These are phyloP conservation scores for Lasiommata megera DNA, from an alignment of 2,888 invertebrate species.

Conservation along the genomic window DNA sequence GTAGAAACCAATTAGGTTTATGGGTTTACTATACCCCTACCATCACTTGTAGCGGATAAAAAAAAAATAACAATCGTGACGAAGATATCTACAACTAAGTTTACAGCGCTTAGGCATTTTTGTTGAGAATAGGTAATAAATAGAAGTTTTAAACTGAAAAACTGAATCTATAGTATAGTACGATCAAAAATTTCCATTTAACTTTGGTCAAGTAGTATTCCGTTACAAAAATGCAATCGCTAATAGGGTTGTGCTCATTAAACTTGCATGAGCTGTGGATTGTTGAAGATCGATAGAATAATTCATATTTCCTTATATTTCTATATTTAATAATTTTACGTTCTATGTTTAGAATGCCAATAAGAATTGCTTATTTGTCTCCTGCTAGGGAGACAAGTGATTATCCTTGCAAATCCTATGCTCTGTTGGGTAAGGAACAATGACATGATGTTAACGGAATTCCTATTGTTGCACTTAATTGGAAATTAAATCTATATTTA, in stretches of 20 bases:
- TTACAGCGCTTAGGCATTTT: too few relatives aligned
- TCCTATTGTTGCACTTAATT: too few relatives aligned
- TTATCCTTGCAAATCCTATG: neutral
- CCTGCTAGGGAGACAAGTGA: neutral
- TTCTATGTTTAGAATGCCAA: neutral
- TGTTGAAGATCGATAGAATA: conserved; percentile 6
- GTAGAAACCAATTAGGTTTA: too few relatives aligned
- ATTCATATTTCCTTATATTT: conserved; percentile 11
- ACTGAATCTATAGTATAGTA: neutral
- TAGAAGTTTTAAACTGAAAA: too few relatives aligned
- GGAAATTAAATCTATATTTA: too few relatives aligned
- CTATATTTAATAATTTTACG: neutral
- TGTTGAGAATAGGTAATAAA: too few relatives aligned
- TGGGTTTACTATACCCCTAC: too few relatives aligned
- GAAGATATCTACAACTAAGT: too few relatives aligned
- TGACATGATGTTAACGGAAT: neutral
- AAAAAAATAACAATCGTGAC: too few relatives aligned
- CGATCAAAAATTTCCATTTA: conserved; percentile 1
- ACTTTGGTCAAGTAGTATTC: neutral
- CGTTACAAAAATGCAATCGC: conserved; percentile 1
- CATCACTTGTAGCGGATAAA: too few relatives aligned
- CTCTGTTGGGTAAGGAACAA: neutral
- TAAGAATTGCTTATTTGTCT: neutral
- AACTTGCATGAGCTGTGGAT: conserved; percentile 12
- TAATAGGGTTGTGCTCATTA: conserved; percentile 10